Percentiles rank a stretch among this genome's conserved stretches.
These are phyloP conservation scores for Eclectus roratus DNA, from an alignment of 2,113 vertebrate species.

Conservation along the genomic window DNA sequence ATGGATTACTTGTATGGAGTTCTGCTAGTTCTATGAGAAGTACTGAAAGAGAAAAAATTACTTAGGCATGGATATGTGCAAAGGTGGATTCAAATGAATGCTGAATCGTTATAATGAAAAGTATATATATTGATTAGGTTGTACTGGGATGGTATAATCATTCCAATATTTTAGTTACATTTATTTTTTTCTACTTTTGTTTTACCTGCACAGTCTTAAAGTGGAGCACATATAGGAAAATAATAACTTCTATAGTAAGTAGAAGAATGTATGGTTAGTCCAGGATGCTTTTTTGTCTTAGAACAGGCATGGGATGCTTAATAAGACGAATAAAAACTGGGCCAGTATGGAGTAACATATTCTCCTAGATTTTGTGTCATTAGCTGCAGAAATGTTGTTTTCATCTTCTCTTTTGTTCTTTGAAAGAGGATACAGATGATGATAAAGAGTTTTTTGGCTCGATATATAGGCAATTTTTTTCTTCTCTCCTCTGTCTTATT, in stretches of 20 bases:
- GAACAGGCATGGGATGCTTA: neutral
- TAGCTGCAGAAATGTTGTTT: neutral
- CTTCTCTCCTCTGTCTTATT: neutral
- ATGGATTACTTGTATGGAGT: neutral
- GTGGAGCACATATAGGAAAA: neutral
- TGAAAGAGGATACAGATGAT: neutral
- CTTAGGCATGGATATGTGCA: neutral
- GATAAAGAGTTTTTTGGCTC: neutral
- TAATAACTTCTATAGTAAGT: neutral
- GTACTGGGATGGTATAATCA: neutral
- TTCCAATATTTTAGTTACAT: neutral
- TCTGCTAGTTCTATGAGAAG: neutral
- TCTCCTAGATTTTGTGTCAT: neutral
- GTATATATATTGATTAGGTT: neutral
- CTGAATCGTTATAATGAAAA: neutral
- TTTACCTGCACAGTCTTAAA: neutral
- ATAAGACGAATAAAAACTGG: neutral
- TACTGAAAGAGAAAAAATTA: neutral
- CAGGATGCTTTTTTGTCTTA: neutral
- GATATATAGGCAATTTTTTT: neutral
- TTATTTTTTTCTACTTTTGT: neutral
- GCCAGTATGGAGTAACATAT: neutral
- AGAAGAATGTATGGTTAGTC: neutral
- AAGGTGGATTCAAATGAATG: neutral
- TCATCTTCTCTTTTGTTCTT: neutral